Evolutionary conservation across 2,888 invertebrate species (phyloP), one percentile per base, ranked within the genome.

Genomic region (Mechanitis messenoides): DNA sequence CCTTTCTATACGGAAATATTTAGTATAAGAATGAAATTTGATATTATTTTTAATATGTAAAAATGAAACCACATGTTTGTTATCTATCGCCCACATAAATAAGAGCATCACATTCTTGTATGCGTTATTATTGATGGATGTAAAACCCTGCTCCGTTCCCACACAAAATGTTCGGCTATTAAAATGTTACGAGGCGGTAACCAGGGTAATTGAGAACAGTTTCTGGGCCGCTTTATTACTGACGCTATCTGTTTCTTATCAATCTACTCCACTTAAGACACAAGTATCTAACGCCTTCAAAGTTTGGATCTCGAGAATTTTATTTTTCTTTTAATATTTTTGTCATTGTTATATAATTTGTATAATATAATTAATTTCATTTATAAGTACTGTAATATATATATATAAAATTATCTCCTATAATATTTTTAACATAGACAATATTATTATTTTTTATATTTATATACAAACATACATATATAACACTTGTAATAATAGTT

Each of bases 131-230:
- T 50, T 31, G 50, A 50, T 50, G 50, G 28, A 53, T 60, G 47
- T 62, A 58, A 55, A 57, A 38, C 47, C 11, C 59, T 33, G 11
- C 35, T 68, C 54, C 66, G 71, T 85, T 87, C 87, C 84, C 86
- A 87, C 85, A 85, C 73, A 74, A 78, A 84, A 80, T 79, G 76
- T 74, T 76, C 76, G 72, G 75, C 81, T 81, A 87, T 87, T 87
- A 87, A 85, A 86, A 82, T 78, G 87, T 85, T 87, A 85, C 87
- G 83, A 85, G 74, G 77, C 82, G 74, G 82, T 85, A 84, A 83
- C 78, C 82, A 80, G 73, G 76, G 79, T 88, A 87, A 88, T 88
- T 87, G 87, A 83, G 42, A 83, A 83, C 87, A 87, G 87, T 87
- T 87, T 85, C 74, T 77, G 75, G 81, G 79, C 77, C 80, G 82